Evolutionary conservation across 2,888 invertebrate species (phyloP).

Genomic region (Cheilosia grossa): DNA sequence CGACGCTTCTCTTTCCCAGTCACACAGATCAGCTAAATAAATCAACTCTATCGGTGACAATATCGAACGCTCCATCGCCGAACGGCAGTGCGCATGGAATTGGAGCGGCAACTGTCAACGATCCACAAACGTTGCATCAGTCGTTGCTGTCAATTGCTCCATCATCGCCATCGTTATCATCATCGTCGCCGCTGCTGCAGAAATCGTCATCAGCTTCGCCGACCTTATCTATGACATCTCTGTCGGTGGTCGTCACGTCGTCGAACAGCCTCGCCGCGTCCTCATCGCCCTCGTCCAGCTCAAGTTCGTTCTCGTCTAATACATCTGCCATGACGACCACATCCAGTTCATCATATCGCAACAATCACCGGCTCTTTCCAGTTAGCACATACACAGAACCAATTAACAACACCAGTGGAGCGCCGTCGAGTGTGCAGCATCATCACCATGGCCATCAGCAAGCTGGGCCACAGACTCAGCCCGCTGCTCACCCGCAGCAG

Average conservation of each 20-base stretch:
- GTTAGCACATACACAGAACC: slow-evolving; percentile 88
- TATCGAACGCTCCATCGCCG: slow-evolving; percentile 75
- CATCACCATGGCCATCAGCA: slow-evolving; percentile 78
- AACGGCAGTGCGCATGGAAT: slow-evolving; percentile 62
- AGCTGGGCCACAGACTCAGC: slow-evolving; percentile 43
- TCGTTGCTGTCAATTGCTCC: slow-evolving; percentile 59
- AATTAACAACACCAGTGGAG: slow-evolving; percentile 78
- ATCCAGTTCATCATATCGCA: slow-evolving; percentile 80
- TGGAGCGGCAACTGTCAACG: slow-evolving; percentile 45
- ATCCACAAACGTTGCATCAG: slow-evolving; percentile 59
- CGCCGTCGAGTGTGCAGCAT: slow-evolving; percentile 57
- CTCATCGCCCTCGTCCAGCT: slow-evolving; percentile 65
- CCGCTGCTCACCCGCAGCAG: slow-evolving; percentile 67
- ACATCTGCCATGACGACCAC: slow-evolving; percentile 70
- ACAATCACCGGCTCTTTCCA: slow-evolving; percentile 86
- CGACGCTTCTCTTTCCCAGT: slow-evolving; percentile 59
- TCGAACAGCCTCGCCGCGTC: slow-evolving; percentile 48
- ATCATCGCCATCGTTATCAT: slow-evolving; percentile 56
- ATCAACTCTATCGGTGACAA: slow-evolving; percentile 81
- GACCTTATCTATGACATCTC: slow-evolving; percentile 59
- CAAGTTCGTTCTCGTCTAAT: slow-evolving; percentile 66
- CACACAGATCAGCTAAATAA: slow-evolving; percentile 77
- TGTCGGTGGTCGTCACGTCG: slow-evolving; percentile 65
- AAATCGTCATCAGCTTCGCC: slow-evolving; percentile 62
- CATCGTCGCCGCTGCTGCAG: slow-evolving; percentile 47